Base-by-base conservation (phyloP, 1,140 invertebrate genomes). In the Oncopodura yosiiana region DNA sequence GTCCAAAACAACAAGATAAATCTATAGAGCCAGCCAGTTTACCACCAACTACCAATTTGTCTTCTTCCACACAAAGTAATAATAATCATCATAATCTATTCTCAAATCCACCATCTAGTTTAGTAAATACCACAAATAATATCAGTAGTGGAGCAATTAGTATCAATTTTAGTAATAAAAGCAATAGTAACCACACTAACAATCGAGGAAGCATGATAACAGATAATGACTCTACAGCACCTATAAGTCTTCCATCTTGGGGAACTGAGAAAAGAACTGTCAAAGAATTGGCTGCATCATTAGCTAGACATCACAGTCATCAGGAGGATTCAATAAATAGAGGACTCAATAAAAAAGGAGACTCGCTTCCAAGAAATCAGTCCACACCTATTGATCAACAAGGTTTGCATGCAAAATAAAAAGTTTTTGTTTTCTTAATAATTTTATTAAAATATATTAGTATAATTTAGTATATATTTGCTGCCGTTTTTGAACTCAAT, bases 271-370 rank as follows among this genome's bases (percentile, higher is more conserved):
- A 58, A 41, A 19, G 62, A 27, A 53, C 39, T 6, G 62, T 64
- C 8, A 61, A 57, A 49, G 62, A 64, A 41, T 30, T 64, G 43
- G 60, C 60, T 11, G 62, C 62, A 0, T 64, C 58, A 14, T 44
- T 64, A 3, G 58, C 56, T 2, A 23, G 53, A 19, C 54, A 60
- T 27, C 56, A 53, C 21, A 57, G 51, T 42, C 42, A 36, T n/a
- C 42, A 38, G 32, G 49, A 49, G 9, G 56, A 52, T 14, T 42
- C 51, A 6, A 43, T 42, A 18, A 37, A 52, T 3, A 61, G 56
- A 23, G 18, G 12, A 2, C 36, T 24, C 4, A 61, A 59, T 38
- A 51, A 60, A 53, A 55, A 48, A 19, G 45, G 48, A 6, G 62
- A 61, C 16, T 61, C 58, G 4, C 23, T 64, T 21, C 58, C 58